A percentile compares a stretch with the other conserved stretches of the same genome.
These are phyloP conservation scores for Oxystoma pomonae DNA, from an alignment of 2,888 invertebrate genomes.

Conservation along the genomic window DNA sequence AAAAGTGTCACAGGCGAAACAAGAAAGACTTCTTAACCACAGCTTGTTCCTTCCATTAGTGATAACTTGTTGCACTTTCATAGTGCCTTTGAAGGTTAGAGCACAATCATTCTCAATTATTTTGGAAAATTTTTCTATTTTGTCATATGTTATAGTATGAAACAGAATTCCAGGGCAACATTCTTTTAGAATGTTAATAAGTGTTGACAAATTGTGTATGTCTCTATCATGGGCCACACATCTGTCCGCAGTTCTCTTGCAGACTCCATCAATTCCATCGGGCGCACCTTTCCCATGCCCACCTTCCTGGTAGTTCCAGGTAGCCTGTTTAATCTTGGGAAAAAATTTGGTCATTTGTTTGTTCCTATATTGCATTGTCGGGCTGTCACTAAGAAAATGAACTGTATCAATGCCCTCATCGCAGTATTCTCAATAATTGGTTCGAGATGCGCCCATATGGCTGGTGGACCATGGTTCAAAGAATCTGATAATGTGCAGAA, in stretches of 20 bases:
- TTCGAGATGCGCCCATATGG: conserved; percentile 4
- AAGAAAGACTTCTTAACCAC: conserved; percentile 2
- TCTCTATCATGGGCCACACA: conserved; percentile 4
- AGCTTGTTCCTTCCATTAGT: neutral
- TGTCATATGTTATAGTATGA: neutral
- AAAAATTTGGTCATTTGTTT: neutral
- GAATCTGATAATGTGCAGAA: conserved; percentile 6
- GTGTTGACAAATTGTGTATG: neutral
- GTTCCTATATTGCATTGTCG: conserved; percentile 7
- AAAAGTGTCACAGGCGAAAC: neutral
- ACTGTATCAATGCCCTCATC: neutral
- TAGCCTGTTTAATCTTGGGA: neutral
- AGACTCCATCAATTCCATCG: conserved; percentile 10
- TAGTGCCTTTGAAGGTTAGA: conserved; percentile 7
- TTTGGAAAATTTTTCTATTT: conserved; percentile 1
- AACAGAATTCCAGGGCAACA: neutral
- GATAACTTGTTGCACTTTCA: conserved; percentile 8
- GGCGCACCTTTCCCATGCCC: conserved; percentile 14
- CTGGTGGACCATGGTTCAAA: conserved; percentile 2
- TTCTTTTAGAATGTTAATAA: neutral
- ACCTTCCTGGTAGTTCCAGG: conserved; percentile 11
- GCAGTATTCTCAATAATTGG: neutral
- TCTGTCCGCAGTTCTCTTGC: conserved; percentile 1
- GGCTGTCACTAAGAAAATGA: conserved; percentile 7
- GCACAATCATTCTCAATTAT: neutral